Percentiles rank a stretch among this genome's conserved stretches.
phyloP scores from a whole-genome alignment of 2,888 invertebrate genomes.

The Trichopoda pennipes region DNA sequence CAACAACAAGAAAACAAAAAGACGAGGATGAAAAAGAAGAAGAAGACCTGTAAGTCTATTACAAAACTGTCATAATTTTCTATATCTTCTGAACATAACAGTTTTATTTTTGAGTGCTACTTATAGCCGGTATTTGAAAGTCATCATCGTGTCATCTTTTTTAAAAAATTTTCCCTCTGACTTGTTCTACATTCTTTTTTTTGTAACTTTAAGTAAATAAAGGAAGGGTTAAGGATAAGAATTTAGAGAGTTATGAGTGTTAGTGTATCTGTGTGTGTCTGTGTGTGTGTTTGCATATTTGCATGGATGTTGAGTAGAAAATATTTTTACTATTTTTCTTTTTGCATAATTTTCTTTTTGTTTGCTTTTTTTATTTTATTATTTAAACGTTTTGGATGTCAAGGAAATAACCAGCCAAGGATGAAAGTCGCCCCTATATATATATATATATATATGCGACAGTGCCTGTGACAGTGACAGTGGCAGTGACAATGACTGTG shows the following conservation, averaged over 20 bases:
- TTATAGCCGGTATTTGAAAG: conserved; percentile 52
- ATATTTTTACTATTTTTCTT: background rate
- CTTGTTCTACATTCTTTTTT: conserved; percentile 1
- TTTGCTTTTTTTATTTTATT: background rate
- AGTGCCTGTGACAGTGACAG: conserved; percentile 39
- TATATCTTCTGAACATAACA: conserved; percentile 10
- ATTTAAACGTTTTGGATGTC: conserved; percentile 50
- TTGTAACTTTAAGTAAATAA: conserved; percentile 13
- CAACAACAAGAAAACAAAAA: background rate
- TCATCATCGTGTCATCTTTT: conserved; percentile 37
- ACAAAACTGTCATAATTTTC: conserved; percentile 45
- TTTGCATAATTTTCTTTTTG: background rate
- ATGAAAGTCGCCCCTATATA: conserved; percentile 36
- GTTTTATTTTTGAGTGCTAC: conserved; percentile 51
- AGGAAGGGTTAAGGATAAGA: conserved; percentile 14
- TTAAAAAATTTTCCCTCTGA: background rate
- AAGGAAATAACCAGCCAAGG: conserved; percentile 51
- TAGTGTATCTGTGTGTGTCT: background rate
- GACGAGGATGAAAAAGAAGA: too few species aligned
- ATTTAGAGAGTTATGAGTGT: background rate
- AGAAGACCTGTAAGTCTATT: conserved; percentile 1
- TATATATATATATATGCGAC: too few species aligned
- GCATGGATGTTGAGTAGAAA: background rate
- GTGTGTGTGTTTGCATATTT: background rate
- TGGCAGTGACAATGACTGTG: conserved; percentile 49